Evolutionary conservation across 2,888 invertebrate genomes (phyloP).

Genomic region (Acronicta aceris): DNA sequence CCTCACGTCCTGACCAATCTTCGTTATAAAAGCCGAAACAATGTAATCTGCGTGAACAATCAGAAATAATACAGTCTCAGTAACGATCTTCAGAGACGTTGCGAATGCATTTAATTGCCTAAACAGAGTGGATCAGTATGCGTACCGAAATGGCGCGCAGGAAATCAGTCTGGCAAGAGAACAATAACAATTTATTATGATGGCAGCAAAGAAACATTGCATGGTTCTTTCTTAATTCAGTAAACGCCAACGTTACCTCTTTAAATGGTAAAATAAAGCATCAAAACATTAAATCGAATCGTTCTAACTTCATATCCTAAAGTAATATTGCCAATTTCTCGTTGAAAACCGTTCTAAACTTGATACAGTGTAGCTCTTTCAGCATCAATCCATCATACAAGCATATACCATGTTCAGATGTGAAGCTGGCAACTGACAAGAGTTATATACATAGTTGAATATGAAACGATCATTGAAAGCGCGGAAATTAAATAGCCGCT

Average conservation of each 20-base stretch:
- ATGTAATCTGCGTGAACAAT: slow-evolving; percentile 63
- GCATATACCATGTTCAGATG: slow-evolving; percentile 43
- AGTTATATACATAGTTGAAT: slow-evolving; percentile 72
- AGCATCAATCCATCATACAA: slow-evolving; percentile 26
- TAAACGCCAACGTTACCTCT: too few relatives aligned
- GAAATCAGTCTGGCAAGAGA: slow-evolving; percentile 33
- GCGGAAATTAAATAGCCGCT: slow-evolving; percentile 88
- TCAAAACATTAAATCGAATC: neutral
- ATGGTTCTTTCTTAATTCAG: too few relatives aligned
- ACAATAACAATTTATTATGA: slow-evolving; percentile 28
- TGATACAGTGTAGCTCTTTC: slow-evolving; percentile 33
- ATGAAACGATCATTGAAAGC: slow-evolving; percentile 81
- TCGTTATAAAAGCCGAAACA: slow-evolving; percentile 56
- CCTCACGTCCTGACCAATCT: slow-evolving; percentile 30
- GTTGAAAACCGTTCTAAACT: slow-evolving; percentile 9
- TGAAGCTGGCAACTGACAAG: slow-evolving; percentile 67
- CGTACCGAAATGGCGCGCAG: slow-evolving; percentile 31
- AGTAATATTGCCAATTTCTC: slow-evolving; percentile 7
- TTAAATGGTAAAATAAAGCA: neutral
- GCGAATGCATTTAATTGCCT: slow-evolving; percentile 58
- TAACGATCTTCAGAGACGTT: slow-evolving; percentile 50
- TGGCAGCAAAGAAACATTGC: slow-evolving; percentile 1
- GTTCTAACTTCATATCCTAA: neutral
- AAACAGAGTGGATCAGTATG: slow-evolving; percentile 46
- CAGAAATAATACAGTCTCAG: slow-evolving; percentile 55